Base-by-base conservation (phyloP, 2,113 vertebrate species). In the Meles meles region DNA sequence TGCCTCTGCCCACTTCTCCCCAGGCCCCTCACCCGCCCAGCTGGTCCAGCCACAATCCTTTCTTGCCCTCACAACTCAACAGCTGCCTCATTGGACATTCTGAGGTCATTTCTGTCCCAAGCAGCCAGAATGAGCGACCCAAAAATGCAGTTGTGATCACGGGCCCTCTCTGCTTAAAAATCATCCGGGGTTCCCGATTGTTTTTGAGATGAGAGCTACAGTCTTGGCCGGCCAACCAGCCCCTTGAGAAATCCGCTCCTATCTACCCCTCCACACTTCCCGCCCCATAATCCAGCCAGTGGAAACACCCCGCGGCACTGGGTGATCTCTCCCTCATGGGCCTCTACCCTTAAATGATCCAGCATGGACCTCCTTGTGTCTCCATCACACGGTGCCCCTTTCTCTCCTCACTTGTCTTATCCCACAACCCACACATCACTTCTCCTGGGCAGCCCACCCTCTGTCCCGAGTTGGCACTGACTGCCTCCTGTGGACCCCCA, bases 1-100 rank as follows among this genome's bases (percentile, higher is more conserved):
- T 0, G 0, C 6, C 76, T 29, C 21, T 37, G 21, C 20, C 80
- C 31, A 25, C 17, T 59, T 71, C 27, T 71, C 31, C 88, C 31
- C 20, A 49, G 49, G 8, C 10, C 18, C 39, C 4, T 80, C 7
- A 3, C 29, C 21, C 0, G 1, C 63, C 1, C 34, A 0, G 0
- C 0, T 0, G 10, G 17, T 44, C 7, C 11, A 14, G n/a, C 3
- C 31, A 74, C 29, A 18, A 44, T 37, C 29, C 42, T 61, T 13
- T 25, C 18, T 13, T 34, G 15, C 39, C 77, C 76, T 17, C 34
- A 69, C 2, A 37, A 25, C 12, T 39, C 25, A 23, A 23, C 0
- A 1, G 12, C 55, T 3, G 3, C 11, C 52, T 42, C 25, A 17
- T 18, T 42, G 21, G 29, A 31, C 2, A 31, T 25, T 91, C n/a